These are phyloP conservation scores for Casuarius casuarius DNA, from an alignment of 2,113 vertebrate species.

Conservation along the genomic window DNA sequence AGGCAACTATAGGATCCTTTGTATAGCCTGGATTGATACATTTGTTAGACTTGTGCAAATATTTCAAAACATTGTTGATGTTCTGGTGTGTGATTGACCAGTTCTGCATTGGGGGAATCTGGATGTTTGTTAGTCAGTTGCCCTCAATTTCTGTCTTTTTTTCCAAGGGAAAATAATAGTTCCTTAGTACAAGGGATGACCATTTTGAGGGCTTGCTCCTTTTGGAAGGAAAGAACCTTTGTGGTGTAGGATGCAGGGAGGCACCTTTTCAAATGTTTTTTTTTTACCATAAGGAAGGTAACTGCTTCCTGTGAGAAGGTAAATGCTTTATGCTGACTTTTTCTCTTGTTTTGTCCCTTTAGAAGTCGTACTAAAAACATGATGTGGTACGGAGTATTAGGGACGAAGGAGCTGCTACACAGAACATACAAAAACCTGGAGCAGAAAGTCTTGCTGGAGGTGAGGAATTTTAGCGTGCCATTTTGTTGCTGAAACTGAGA, in stretches of 20 bases:
- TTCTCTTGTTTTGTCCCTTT: not conserved
- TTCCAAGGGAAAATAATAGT: not conserved
- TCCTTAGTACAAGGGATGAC: not conserved
- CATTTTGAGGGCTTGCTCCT: not conserved
- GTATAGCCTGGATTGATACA: not conserved
- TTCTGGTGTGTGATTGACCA: not conserved
- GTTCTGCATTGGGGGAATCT: not conserved
- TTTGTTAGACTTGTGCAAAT: not conserved
- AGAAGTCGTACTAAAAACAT: conserved; percentile 98
- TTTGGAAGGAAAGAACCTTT: not conserved
- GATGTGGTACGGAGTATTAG: conserved; percentile 97
- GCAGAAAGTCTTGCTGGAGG: conserved; percentile 92
- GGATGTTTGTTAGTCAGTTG: not conserved
- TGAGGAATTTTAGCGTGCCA: conserved; percentile 54
- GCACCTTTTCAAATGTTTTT: not conserved
- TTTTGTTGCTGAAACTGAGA: not conserved
- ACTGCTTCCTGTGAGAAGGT: not conserved
- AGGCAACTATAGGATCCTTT: not conserved
- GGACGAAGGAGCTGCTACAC: conserved; percentile 93
- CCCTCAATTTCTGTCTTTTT: not conserved
- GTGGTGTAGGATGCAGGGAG: not conserved
- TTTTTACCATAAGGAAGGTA: not conserved
- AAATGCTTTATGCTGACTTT: not conserved
- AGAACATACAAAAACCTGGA: conserved; percentile 94
- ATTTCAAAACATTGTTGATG: not conserved